Evolutionary conservation across 2,888 invertebrate species (phyloP).

Genomic region (Eutolmus rufibarbis): DNA sequence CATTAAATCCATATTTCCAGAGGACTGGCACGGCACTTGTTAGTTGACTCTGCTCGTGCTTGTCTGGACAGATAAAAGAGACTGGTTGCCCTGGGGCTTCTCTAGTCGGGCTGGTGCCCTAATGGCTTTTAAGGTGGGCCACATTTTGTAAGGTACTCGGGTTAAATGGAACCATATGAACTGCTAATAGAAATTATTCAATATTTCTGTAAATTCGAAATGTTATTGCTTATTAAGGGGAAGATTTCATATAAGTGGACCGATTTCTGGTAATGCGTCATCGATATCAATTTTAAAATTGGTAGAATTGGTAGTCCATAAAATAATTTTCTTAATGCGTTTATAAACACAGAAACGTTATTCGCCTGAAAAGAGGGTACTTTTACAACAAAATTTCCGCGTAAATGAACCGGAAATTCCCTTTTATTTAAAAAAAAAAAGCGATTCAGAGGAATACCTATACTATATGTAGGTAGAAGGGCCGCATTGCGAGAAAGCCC

Average conservation of each 20-base stretch:
- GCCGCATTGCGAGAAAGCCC: neutral
- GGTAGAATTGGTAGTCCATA: neutral
- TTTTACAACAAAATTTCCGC: neutral
- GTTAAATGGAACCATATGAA: neutral
- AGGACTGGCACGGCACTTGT: neutral
- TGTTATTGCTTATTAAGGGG: neutral
- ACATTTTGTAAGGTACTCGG: neutral
- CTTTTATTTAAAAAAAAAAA: neutral
- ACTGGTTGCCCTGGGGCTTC: neutral
- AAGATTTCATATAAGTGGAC: neutral
- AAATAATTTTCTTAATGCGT: neutral
- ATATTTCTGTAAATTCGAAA: neutral
- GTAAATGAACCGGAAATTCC: neutral
- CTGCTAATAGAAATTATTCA: neutral
- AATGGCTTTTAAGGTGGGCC: neutral
- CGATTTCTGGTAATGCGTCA: neutral
- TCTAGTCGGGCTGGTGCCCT: neutral
- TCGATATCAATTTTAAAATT: neutral
- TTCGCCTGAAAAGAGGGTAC: neutral
- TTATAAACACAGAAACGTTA: neutral
- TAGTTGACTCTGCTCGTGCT: neutral
- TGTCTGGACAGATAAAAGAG: neutral
- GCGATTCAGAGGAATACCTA: neutral
- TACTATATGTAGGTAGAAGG: neutral
- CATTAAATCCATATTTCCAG: slow-evolving; percentile 30